These are phyloP conservation scores for Pangasius macronema DNA, from an alignment of 2,797 vertebrate genomes.

Conservation along the genomic window DNA sequence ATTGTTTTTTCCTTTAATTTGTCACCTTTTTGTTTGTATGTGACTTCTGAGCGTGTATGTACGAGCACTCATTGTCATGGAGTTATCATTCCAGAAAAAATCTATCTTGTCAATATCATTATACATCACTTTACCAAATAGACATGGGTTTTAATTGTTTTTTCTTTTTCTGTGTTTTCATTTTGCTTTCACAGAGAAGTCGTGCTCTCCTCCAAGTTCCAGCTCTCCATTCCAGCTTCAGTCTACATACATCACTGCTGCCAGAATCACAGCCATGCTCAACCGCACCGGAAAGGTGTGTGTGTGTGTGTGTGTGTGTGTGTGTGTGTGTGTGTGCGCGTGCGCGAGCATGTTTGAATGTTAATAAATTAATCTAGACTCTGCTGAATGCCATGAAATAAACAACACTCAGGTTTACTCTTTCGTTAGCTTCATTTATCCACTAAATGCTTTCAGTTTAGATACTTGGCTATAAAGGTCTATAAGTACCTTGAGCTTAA, in stretches of 20 bases:
- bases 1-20: neutral
- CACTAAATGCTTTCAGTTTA: neutral
- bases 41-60: neutral
- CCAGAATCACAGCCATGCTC: conserved; percentile 68
- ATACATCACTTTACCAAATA: neutral
- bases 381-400: neutral
- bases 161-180: conserved; percentile 29
- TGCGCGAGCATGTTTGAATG: neutral
- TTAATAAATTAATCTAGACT: neutral
- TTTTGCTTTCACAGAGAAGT: conserved; percentile 69
- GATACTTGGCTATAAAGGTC: neutral
- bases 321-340: neutral
- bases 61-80: no score
- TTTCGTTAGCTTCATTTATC: neutral
- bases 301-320: neutral
- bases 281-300: conserved; percentile 73
- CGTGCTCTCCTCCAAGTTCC: conserved; percentile 62
- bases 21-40: no score
- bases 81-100: no score
- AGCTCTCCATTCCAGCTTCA: conserved; percentile 68
- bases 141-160: neutral
- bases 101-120: neutral
- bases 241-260: conserved; percentile 63
- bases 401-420: neutral
- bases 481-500: neutral